phyloP scores from a whole-genome alignment of 1,140 invertebrate species.

The Pissodes strobi region DNA sequence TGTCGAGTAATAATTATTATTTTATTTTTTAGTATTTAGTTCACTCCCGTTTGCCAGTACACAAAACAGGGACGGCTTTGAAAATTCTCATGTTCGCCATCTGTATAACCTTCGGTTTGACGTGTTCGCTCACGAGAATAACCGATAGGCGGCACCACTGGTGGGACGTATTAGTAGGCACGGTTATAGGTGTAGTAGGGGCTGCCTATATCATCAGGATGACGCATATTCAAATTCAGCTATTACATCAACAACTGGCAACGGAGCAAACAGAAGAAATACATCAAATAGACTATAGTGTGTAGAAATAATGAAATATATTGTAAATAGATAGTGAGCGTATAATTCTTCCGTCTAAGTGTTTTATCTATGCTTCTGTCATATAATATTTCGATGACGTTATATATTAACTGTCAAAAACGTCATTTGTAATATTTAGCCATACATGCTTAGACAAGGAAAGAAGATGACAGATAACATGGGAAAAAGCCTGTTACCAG shows the following conservation, averaged over 20 bases:
- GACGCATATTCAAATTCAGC: background rate
- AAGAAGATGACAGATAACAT: too few relatives aligned
- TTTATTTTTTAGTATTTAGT: slow-evolving; percentile 66
- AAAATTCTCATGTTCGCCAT: slow-evolving; percentile 67
- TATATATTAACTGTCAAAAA: too few relatives aligned
- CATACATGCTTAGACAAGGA: too few relatives aligned
- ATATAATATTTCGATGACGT: too few relatives aligned
- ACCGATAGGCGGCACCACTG: slow-evolving; percentile 75
- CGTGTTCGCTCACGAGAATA: slow-evolving; percentile 70
- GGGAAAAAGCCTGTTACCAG: too few relatives aligned
- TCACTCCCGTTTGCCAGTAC: slow-evolving; percentile 61
- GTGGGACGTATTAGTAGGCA: slow-evolving; percentile 75
- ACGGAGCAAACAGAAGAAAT: background rate
- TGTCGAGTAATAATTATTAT: too few relatives aligned
- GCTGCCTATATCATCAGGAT: slow-evolving; percentile 13
- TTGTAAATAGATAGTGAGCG: too few relatives aligned
- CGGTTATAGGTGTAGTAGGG: slow-evolving; percentile 58
- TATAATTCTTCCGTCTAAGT: too few relatives aligned
- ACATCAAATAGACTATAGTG: too few relatives aligned
- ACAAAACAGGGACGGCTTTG: slow-evolving; percentile 58
- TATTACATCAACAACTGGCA: background rate
- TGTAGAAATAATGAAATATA: too few relatives aligned
- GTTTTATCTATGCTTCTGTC: too few relatives aligned
- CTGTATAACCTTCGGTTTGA: slow-evolving; percentile 63
- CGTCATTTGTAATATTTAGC: too few relatives aligned